phyloP scores from a whole-genome alignment of 64 coral and sea anemone species.

The Montipora foliosa region DNA sequence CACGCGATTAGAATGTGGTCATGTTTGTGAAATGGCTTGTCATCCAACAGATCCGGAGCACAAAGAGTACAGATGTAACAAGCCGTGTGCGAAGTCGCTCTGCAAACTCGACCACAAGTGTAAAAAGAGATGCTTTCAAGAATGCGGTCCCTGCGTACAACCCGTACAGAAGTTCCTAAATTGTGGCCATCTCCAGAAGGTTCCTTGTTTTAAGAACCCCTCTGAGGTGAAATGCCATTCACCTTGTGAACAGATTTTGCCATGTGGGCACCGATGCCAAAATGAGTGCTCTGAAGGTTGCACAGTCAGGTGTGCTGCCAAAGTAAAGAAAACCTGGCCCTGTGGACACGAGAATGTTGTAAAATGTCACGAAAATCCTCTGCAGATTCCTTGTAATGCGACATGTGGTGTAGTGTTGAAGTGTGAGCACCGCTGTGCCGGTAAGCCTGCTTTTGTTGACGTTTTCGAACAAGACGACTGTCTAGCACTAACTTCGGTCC shows the following conservation, averaged over 20 bases:
- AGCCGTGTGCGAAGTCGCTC: slow-evolving; percentile 31
- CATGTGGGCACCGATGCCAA: slow-evolving; percentile 56
- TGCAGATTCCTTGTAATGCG: not conserved
- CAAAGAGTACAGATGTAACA: slow-evolving; percentile 36
- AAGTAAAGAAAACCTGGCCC: slow-evolving; percentile 29
- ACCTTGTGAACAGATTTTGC: slow-evolving; percentile 29
- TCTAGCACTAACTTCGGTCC: too few relatives aligned
- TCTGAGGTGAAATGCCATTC: slow-evolving; percentile 28
- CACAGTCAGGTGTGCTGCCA: not conserved
- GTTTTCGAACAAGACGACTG: too few relatives aligned
- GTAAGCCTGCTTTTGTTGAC: not conserved
- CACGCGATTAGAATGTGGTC: slow-evolving; percentile 63
- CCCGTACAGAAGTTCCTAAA: slow-evolving; percentile 18
- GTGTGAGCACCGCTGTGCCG: slow-evolving; percentile 43
- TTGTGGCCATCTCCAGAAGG: slow-evolving; percentile 45
- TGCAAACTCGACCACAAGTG: slow-evolving; percentile 68
- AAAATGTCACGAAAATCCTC: slow-evolving; percentile 57
- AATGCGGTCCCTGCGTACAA: slow-evolving; percentile 54
- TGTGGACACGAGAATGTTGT: slow-evolving; percentile 37
- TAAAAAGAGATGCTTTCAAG: slow-evolving; percentile 30
- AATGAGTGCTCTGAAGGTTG: slow-evolving; percentile 29
- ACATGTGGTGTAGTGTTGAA: slow-evolving; percentile 42
- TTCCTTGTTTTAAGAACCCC: slow-evolving; percentile 35
- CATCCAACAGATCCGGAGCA: slow-evolving; percentile 59
- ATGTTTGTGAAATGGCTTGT: slow-evolving; percentile 71